Base-by-base conservation (phyloP, 2,797 vertebrate genomes). In the Premnoplex brunnescens region DNA sequence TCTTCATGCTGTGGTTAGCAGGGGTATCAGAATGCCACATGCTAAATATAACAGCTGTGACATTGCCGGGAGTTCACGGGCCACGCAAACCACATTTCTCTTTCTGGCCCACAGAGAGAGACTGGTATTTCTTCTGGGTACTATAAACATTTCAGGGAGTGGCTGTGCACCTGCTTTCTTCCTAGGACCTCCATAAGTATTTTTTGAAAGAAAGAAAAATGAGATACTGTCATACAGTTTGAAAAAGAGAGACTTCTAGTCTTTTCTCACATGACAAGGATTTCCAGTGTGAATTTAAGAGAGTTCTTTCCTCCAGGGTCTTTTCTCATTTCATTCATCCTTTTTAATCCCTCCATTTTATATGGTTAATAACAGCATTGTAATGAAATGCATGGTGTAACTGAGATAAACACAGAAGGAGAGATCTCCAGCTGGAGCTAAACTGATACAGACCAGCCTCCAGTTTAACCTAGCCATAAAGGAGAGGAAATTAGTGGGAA, bases 301-400 rank as follows among this genome's bases (percentile, higher is more conserved):
- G 59, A 76, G 69, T 66, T 91, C 73, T 60, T 84, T 78, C 73
- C 94, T 95, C 88, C 27, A 18, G 62, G 82, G 88, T 76, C 62
- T 86, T 81, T 84, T 81, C 76, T 92, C 39, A 69, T 93, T 86
- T 93, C 64, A 78, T 84, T 88, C 46, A 91, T 88, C 83, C 79
- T 72, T 86, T 91, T 52, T 90, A 97, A 96, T 97, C 89, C 85
- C 34, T 75, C 58, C n/a, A 37, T 84, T 96, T 91, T 48, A 66
- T 48, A 73, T 1, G 3, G 74, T 37, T 93, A 94, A 88, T 91
- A 90, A 75, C 27, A 94, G 62, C 36, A 78, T 69, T 89, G 71
- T 84, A 78, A 94, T 88, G 91, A 96, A 94, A 90, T 39, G 73
- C 79, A 59, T 81, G 88, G 83, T 78, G 54, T 54, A 76, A 28